Conservation (phyloP, 30 jellyfish, hydroid and myxozoan species). For the Chrysaora quinquecirrha region DNA sequence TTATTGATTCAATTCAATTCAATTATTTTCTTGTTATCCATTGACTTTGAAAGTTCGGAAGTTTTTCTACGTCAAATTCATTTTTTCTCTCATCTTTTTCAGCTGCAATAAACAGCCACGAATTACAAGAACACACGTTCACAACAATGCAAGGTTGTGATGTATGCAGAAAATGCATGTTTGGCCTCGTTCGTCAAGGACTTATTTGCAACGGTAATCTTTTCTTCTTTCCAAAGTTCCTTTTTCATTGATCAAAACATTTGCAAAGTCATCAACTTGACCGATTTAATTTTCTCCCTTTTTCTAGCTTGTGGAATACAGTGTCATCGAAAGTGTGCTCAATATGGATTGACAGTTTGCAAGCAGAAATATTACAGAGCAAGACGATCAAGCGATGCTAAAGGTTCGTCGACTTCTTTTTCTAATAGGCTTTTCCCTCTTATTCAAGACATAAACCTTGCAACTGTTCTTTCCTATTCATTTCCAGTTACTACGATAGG, state of each 20-base stretch:
- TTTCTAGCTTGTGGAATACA: slow-evolving; percentile 85
- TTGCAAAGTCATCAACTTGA: too few species aligned
- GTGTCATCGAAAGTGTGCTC: slow-evolving; percentile 93
- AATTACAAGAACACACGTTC: slow-evolving; percentile 70
- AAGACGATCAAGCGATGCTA: slow-evolving; percentile 79
- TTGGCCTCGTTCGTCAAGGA: slow-evolving; percentile 91
- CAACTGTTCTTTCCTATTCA: too few species aligned
- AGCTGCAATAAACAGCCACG: slow-evolving; percentile 55
- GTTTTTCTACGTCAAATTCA: too few species aligned
- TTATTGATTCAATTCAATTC: too few species aligned
- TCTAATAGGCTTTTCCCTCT: background rate
- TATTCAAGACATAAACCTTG: too few species aligned
- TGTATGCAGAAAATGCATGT: slow-evolving; percentile 72
- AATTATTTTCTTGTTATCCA: too few species aligned
- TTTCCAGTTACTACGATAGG: too few species aligned
- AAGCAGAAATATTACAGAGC: slow-evolving; percentile 42
- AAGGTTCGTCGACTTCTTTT: too few species aligned
- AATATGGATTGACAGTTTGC: slow-evolving; percentile 54
- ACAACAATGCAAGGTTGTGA: slow-evolving; percentile 77
- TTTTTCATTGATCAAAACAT: too few species aligned
- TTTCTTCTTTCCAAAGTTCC: slow-evolving; percentile 1
- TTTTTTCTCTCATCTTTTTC: too few species aligned
- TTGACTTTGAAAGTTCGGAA: too few species aligned
- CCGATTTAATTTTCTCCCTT: too few species aligned
- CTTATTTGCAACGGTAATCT: slow-evolving; percentile 70